Base-by-base conservation (phyloP, 1,140 invertebrate species). In the Nylanderia fulva region DNA sequence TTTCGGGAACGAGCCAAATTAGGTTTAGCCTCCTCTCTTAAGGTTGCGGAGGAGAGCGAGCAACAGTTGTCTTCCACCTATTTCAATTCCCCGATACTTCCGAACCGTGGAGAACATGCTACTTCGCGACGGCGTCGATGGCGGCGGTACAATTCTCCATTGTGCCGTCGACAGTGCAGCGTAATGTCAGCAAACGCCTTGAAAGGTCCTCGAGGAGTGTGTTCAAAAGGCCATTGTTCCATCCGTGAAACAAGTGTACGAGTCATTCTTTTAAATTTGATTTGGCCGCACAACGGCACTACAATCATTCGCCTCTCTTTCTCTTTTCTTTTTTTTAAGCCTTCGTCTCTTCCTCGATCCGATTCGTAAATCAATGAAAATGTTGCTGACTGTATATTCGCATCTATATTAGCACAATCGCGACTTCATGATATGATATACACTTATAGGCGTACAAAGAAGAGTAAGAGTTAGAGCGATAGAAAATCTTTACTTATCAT, bases 251-350 rank as follows among this genome's bases (percentile, higher is more conserved):
- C 92, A 93, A 93, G 89, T 90, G 88, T 89, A 86, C 93, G 88
- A 94, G 93, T 94, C 93, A 94, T 94, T 93, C 93, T 94, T 92
- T 94, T 94, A 94, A 94, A 94, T 93, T 94, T 94, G 93, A 94
- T 93, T 94, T 91, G 90, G 69, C 88, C 88, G 52, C 77, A 76
- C 86, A 76, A 48, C 27, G 63, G 36, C n/a, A n/a, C 60, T 60
- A 68, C 84, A 85, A 75, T 88, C 84, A 80, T 54, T 56, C 63
- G 27, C 39, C 45, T 66, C 52, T 48, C 54, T 54, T 24, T 39
- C 18, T 21, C 11, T 18, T 11, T 27, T 13, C 42, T n/a, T 9
- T 74, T 13, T n/a, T 69, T 48, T 58, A 42, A 48, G 4, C 33
- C 18, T 42, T 71, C 52, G 15, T 3, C 33, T 79, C 15, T 45